Percentiles rank a stretch among this genome's conserved stretches.
Evolutionary conservation across 2,797 vertebrate species (phyloP).

Genomic region (Masticophis lateralis): DNA sequence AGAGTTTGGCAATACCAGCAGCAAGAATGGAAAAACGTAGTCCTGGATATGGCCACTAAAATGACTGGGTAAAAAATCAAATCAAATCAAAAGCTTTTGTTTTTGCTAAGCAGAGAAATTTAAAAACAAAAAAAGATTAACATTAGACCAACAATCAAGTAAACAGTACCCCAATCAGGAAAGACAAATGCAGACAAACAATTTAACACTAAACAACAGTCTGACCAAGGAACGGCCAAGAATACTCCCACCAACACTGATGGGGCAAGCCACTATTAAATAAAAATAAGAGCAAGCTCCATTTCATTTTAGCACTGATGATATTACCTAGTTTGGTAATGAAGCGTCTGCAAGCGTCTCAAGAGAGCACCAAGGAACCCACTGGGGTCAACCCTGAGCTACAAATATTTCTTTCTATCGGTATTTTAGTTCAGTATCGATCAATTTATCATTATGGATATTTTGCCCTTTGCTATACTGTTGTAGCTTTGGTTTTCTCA

Average conservation of each 20-base stretch:
- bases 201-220: neutral
- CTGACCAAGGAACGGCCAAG: neutral
- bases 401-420: neutral
- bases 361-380: neutral
- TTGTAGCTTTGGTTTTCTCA: conserved; percentile 60
- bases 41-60: conserved; percentile 89
- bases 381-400: neutral
- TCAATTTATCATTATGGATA: neutral
- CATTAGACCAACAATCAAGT: neutral
- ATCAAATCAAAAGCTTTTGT: neutral
- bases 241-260: neutral
- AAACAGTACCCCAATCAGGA: neutral
- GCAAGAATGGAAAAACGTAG: conserved; percentile 91
- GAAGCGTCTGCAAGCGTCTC: neutral
- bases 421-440: neutral
- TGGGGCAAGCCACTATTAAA: neutral
- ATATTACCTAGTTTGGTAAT: neutral
- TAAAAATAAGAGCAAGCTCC: neutral
- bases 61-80: conserved; percentile 84
- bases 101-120: neutral
- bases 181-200: neutral
- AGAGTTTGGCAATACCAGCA: conserved; percentile 95
- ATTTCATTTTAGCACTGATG: neutral
- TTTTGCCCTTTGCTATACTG: conserved; percentile 17
- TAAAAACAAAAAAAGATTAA: neutral